Evolutionary conservation across 1,140 invertebrate species (phyloP).

Genomic region (Doryteuthis pealeii): DNA sequence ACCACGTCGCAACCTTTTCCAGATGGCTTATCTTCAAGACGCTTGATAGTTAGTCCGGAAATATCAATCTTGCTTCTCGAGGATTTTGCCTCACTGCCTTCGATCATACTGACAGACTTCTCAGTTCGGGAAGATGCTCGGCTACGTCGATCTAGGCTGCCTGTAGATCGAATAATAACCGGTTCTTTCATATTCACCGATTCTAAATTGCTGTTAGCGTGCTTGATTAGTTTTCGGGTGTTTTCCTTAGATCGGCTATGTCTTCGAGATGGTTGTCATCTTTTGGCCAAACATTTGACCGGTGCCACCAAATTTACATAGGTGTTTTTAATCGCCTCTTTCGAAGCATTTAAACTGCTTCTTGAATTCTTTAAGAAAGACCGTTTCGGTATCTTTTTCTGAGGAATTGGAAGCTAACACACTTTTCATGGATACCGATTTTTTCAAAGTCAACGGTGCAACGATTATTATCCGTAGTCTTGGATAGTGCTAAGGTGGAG

Average conservation of each 20-base stretch:
- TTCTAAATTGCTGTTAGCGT: constrained; percentile 5
- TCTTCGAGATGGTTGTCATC: neutral
- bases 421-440: neutral
- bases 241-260: neutral
- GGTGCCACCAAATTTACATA: neutral
- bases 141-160: no score
- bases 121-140: no score
- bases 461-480: neutral
- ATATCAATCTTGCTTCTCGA: neutral
- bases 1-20: neutral
- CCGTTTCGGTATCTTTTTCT: neutral
- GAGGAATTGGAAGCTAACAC: neutral
- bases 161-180: neutral
- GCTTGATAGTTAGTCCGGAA: neutral
- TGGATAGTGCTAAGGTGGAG: neutral
- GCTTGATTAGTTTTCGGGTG: neutral
- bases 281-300: neutral
- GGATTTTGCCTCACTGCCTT: no score
- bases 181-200: neutral
- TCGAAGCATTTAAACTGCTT: neutral
- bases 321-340: neutral
- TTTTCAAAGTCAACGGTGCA: neutral
- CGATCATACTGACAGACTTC: no score
- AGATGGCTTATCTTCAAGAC: neutral
- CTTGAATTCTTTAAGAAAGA: neutral